Evolutionary conservation across 2,888 invertebrate genomes (phyloP).

Genomic region (Tipula vernalis): DNA sequence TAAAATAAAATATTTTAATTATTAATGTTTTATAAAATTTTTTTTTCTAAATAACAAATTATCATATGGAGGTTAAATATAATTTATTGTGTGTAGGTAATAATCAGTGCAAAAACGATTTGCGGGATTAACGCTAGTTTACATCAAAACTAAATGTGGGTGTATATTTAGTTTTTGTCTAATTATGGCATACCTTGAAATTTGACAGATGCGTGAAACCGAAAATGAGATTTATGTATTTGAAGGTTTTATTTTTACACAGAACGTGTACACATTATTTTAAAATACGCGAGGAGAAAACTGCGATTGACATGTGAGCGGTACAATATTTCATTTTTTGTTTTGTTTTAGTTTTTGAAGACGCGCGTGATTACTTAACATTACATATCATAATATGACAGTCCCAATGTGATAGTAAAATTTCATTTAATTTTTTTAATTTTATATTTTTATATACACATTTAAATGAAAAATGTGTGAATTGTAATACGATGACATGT

Average conservation of each 20-base stretch:
- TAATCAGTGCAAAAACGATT: background rate
- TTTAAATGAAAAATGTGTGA: background rate
- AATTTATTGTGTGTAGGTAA: background rate
- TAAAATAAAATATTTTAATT: background rate
- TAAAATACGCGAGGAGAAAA: background rate
- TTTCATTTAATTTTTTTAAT: background rate
- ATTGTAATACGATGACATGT: background rate
- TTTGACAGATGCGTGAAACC: background rate
- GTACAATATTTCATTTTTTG: background rate
- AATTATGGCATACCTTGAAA: background rate
- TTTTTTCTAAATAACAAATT: background rate
- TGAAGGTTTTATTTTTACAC: background rate
- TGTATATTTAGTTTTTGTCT: background rate
- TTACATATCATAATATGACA: background rate
- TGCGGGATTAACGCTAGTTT: background rate
- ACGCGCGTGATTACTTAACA: background rate
- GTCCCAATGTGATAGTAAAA: background rate
- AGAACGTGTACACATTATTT: background rate
- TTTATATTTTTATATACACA: background rate
- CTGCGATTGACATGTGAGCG: background rate
- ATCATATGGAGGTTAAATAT: background rate
- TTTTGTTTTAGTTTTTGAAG: background rate
- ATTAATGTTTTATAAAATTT: background rate
- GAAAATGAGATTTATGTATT: background rate
- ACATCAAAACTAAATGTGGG: background rate